Base-by-base conservation (phyloP, 2,888 invertebrate genomes). In the Thumatha senex region DNA sequence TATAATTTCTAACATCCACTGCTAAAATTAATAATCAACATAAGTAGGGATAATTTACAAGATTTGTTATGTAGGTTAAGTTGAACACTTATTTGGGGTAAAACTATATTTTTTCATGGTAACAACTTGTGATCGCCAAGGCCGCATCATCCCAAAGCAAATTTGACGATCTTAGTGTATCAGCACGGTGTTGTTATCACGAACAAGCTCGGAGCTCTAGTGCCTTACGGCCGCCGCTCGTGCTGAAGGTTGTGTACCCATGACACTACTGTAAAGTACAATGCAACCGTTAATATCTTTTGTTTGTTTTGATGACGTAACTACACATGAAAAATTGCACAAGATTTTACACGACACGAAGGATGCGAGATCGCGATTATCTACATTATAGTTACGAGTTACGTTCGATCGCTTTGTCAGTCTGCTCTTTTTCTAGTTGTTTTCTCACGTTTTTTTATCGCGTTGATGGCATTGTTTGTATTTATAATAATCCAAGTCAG, bases 151-250 rank as follows among this genome's bases (percentile, higher is more conserved):
- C 78, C 77, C 67, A 76, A 76, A 67, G 78, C 76, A 86, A 85
- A 87, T 84, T 84, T 83, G 83, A 76, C 70, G 67, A 73, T 79
- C 75, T 85, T 78, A 81, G 73, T 78, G 80, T 84, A 77, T 84
- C 79, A 80, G 18, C 70, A 74, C 60, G 80, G 80, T 81, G 75
- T 74, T 67, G 76, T 82, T 81, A 81, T 83, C 81, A 67, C 64
- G 53, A 48, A 63, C 63, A 70, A 66, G 66, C 54, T 63, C 15
- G 33, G 13, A 45, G 30, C 14, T n/a, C n/a, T n/a, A 35, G 30
- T 41, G 50, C 56, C 61, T 53, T 52, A 57, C 58, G 61, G 59
- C 61, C 59, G 61, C 61, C 52, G 52, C 56, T 61, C 56, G 57
- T 58, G 45, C 18, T n/a, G 41, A 45, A 48, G 45, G 36, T 53